A percentile compares a stretch with the other conserved stretches of the same genome.
These are phyloP conservation scores for Prinia subflava DNA, from an alignment of 2,113 vertebrate species.

Conservation along the genomic window DNA sequence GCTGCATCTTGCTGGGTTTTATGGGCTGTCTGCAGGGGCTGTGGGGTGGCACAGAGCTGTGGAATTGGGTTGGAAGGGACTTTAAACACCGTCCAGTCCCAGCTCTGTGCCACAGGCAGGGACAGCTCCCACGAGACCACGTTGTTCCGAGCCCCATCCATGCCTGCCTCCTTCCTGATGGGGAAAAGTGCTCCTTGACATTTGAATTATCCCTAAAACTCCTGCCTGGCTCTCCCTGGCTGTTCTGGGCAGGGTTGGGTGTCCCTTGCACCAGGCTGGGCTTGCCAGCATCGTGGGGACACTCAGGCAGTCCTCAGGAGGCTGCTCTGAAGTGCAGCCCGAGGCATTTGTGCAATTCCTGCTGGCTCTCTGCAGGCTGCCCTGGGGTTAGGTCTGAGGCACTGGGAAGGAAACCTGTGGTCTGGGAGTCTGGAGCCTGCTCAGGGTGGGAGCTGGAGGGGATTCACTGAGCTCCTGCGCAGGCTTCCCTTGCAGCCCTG, in stretches of 20 bases:
- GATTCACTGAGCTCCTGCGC: background rate
- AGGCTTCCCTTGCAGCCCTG: background rate
- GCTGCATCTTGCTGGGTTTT: background rate
- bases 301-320: rapidly evolving
- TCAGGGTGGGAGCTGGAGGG: background rate
- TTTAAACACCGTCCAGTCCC: background rate
- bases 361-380: background rate
- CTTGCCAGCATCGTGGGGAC: rapidly evolving
- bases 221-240: background rate
- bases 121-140: rapidly evolving
- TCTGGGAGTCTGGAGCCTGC: background rate
- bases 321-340: background rate
- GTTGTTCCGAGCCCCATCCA: background rate
- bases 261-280: background rate
- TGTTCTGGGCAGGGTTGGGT: background rate
- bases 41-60: background rate
- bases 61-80: background rate
- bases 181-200: background rate
- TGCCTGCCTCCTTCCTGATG: background rate
- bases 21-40: background rate
- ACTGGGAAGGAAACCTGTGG: background rate
- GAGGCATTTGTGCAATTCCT: background rate
- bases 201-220: background rate
- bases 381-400: background rate
- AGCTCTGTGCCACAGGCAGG: background rate